These are phyloP conservation scores for Trichechus manatus DNA, from an alignment of 2,113 vertebrate genomes.

Conservation along the genomic window DNA sequence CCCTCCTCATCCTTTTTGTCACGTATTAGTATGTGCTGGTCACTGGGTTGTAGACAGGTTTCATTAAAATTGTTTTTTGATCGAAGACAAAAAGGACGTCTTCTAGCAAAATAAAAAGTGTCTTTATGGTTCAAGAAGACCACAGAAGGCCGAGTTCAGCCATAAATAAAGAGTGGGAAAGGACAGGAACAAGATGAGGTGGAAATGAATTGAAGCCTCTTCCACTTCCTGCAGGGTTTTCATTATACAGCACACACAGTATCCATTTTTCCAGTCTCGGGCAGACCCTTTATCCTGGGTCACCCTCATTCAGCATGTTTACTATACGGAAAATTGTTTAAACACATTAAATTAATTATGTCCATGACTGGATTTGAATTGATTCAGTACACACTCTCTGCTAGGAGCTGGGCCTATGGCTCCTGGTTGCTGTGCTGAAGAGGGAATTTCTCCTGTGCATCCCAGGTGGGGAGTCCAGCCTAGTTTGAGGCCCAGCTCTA, in stretches of 20 bases:
- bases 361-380: slow-evolving; percentile 69
- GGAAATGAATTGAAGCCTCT: slow-evolving; percentile 39
- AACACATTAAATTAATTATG: slow-evolving; percentile 80
- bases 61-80: slow-evolving; percentile 69
- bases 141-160: slow-evolving; percentile 65
- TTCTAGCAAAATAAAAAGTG: slow-evolving; percentile 66
- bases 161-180: slow-evolving; percentile 36
- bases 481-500: neutral
- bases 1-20: neutral
- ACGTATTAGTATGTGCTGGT: neutral
- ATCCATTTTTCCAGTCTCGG: slow-evolving; percentile 42
- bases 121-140: slow-evolving; percentile 69
- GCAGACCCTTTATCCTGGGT: slow-evolving; percentile 60
- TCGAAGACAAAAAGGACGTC: neutral
- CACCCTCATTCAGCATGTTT: slow-evolving; percentile 70
- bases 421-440: neutral
- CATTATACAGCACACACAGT: neutral
- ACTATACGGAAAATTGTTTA: slow-evolving; percentile 72
- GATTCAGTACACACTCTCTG: slow-evolving; percentile 48
- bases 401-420: neutral
- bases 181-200: neutral
- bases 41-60: slow-evolving; percentile 55
- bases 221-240: neutral
- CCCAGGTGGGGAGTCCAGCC: neutral
- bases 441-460: neutral